These are phyloP conservation scores for Stenchaetothrips biformis DNA, from an alignment of 2,888 invertebrate genomes.

Conservation along the genomic window DNA sequence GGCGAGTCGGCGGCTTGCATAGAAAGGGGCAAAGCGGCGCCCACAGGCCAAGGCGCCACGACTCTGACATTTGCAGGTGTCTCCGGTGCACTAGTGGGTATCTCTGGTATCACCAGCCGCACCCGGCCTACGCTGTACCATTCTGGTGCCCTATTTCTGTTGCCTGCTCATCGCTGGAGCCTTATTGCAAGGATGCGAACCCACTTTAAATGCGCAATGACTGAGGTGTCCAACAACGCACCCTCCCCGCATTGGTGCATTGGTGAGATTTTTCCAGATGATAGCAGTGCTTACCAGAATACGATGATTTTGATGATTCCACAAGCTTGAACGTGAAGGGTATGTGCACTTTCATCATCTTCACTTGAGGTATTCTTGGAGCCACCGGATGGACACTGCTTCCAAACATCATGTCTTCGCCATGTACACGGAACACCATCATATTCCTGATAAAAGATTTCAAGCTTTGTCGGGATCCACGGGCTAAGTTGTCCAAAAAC, in stretches of 20 bases:
- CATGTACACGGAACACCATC: constrained; percentile 68
- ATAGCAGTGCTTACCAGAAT: constrained; percentile 55
- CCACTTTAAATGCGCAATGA: too few species aligned
- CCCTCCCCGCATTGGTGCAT: constrained; percentile 38
- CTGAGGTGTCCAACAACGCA: too few species aligned
- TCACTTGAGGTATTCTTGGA: constrained; percentile 66
- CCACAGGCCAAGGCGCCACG: too few species aligned
- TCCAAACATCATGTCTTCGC: constrained; percentile 58
- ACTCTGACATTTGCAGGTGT: too few species aligned
- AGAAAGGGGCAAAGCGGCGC: too few species aligned
- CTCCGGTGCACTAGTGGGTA: too few species aligned
- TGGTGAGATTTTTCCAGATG: not conserved
- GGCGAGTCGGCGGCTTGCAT: too few species aligned
- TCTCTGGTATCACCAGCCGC: too few species aligned
- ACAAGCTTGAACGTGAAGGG: constrained; percentile 74
- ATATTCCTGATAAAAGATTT: constrained; percentile 58
- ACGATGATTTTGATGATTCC: constrained; percentile 65
- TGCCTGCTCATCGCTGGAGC: too few species aligned
- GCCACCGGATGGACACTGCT: constrained; percentile 46
- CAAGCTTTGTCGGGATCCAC: not conserved
- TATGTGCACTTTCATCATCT: constrained; percentile 79
- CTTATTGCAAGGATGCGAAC: too few species aligned
- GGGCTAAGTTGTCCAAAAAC: not conserved
- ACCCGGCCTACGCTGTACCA: too few species aligned
- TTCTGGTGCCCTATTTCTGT: too few species aligned